Conservation (phyloP, 2,113 vertebrate species). For the Microtus oregoni region DNA sequence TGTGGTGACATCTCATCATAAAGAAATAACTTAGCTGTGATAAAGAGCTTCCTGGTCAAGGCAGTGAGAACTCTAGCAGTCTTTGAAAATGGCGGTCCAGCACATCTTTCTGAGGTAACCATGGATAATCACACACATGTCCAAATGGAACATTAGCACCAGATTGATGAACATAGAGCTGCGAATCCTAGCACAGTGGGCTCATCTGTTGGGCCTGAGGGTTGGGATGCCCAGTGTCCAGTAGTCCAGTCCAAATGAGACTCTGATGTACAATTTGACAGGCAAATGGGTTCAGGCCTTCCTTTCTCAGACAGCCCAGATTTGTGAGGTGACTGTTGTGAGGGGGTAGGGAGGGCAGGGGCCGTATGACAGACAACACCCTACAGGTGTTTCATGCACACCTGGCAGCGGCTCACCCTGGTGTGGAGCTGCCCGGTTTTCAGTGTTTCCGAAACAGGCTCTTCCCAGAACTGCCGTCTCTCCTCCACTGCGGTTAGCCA, state of each 20-base stretch:
- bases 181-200: not conserved
- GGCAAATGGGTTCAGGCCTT: constrained; percentile 60
- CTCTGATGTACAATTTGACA: constrained; percentile 13
- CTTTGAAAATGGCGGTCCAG: constrained; percentile 8
- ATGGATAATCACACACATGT: constrained; percentile 79
- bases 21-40: not conserved
- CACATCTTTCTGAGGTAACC: constrained; percentile 90
- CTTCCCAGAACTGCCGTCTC: constrained; percentile 88
- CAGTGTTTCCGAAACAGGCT: constrained; percentile 89
- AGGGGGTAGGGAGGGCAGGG: not conserved
- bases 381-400: constrained; percentile 98
- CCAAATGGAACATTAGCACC: constrained; percentile 89
- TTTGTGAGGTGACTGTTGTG: constrained; percentile 49
- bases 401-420: constrained; percentile 96
- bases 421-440: constrained; percentile 93
- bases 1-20: constrained; percentile 21
- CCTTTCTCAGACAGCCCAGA: constrained; percentile 32
- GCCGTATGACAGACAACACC: not conserved
- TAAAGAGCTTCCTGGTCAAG: constrained; percentile 37
- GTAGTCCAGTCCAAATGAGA: constrained; percentile 41
- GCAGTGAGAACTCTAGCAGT: not conserved
- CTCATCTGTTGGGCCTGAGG: constrained; percentile 15
- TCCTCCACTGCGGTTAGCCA: constrained; percentile 94
- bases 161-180: constrained; percentile 58
- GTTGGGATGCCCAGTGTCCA: not conserved